phyloP scores from a whole-genome alignment of 2,113 vertebrate genomes.

The Struthidea cinerea region DNA sequence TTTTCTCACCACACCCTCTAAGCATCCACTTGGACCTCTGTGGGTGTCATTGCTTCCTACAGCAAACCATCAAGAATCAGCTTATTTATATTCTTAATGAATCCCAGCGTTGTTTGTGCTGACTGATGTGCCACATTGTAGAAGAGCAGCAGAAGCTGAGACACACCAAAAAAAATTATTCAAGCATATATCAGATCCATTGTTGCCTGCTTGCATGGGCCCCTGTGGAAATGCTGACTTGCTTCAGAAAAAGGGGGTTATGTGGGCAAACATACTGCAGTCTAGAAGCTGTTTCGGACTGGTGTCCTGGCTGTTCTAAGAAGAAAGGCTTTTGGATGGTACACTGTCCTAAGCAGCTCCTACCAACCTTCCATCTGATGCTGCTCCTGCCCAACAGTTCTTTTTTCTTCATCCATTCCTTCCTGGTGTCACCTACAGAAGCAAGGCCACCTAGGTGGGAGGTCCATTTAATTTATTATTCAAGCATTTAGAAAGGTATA shows the following conservation, averaged over 20 bases:
- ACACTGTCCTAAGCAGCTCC: neutral
- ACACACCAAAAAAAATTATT: neutral
- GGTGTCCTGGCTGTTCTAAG: neutral
- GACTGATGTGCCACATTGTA: neutral
- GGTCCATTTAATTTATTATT: conserved; percentile 13
- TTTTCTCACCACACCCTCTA: neutral
- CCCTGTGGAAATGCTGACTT: neutral
- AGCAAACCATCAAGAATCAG: neutral
- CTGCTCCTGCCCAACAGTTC: neutral
- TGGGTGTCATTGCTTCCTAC: neutral
- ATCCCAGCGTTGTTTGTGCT: neutral
- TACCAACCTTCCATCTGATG: neutral
- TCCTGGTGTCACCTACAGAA: neutral
- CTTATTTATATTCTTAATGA: neutral
- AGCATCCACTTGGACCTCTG: neutral
- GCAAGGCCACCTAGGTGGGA: neutral
- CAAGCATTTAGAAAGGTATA: neutral
- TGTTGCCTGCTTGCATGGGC: neutral
- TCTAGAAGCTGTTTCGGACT: neutral
- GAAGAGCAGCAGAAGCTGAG: neutral
- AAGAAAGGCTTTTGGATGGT: neutral
- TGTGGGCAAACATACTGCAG: neutral
- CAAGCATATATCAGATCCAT: neutral
- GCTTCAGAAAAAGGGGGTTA: neutral
- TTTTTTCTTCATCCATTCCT: neutral